Conservation (phyloP, 1,140 invertebrate genomes). For the Hirudo medicinalis region DNA sequence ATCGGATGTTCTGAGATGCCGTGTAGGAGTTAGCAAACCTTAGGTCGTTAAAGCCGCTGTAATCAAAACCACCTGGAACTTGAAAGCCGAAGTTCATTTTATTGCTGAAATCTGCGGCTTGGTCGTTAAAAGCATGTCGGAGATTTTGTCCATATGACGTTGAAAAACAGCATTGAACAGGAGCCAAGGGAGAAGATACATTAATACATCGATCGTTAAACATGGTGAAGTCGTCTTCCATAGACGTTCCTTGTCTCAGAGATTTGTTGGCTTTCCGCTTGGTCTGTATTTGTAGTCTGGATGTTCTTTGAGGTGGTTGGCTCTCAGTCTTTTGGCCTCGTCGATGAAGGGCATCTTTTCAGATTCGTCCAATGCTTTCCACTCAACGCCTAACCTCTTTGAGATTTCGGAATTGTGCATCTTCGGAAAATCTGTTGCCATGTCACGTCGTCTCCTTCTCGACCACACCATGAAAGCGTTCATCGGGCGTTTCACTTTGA, state of each 20-base stretch:
- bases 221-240: not conserved
- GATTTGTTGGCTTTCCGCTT: slow-evolving; percentile 43
- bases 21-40: too few species aligned
- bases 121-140: too few species aligned
- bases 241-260: not conserved
- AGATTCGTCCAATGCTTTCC: slow-evolving; percentile 86
- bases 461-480: slow-evolving; percentile 99
- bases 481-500: slow-evolving; percentile 91
- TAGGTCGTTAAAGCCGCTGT: too few species aligned
- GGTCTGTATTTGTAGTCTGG: slow-evolving; percentile 93
- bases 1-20: too few species aligned
- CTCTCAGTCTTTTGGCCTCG: slow-evolving; percentile 89
- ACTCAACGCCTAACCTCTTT: slow-evolving; percentile 90
- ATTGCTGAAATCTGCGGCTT: too few species aligned
- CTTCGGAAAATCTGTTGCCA: slow-evolving; percentile 99
- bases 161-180: too few species aligned
- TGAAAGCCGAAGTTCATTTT: too few species aligned
- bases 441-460: slow-evolving; percentile 86
- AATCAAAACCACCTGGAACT: too few species aligned
- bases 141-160: too few species aligned
- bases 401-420: slow-evolving; percentile 99
- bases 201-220: too few species aligned
- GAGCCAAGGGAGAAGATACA: too few species aligned
- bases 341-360: slow-evolving; percentile 98
- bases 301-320: slow-evolving; percentile 98